Base-by-base conservation (phyloP, 2,888 invertebrate genomes). In the Apamea monoglypha region DNA sequence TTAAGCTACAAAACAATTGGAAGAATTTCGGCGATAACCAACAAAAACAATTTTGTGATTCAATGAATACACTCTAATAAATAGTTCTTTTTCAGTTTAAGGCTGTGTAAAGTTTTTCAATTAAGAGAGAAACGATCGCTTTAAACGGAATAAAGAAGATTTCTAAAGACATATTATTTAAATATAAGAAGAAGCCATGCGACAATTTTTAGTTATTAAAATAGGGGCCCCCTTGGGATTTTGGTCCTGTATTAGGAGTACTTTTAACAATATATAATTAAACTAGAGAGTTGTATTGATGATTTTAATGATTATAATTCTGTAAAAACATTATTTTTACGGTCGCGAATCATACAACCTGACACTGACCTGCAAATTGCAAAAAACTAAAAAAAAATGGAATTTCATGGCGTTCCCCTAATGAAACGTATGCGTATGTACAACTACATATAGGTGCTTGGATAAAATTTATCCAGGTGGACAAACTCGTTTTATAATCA, bases 21-120 rank as follows among this genome's bases (percentile, higher is more conserved):
- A 90, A 87, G 88, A 91, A 90, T 90, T 85, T 81, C 78, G 87
- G 89, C 84, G 86, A 86, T 87, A 88, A 89, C 88, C 91, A 94
- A 94, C 92, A 94, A 94, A 95, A 95, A 93, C 93, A 93, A 94
- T 94, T 82, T 93, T 92, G 92, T 91, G 91, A 94, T 93, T 93
- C 92, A 90, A 80, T 83, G 91, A 92, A 93, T 91, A 91, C 90
- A 91, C 90, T 91, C 89, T 82, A 88, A 93, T n/a, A n/a, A n/a
- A n/a, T n/a, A 93, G 91, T 92, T 92, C 88, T 88, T 88, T 90
- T 90, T 87, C 88, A 88, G 82, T 88, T 91, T 91, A 88, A 89
- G 89, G 86, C 87, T 86, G 86, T 40, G 29, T 68, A 92, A 96
- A 95, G 92, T 96, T 96, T 95, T 95, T 93, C 94, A 95, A 96